These are phyloP conservation scores for Linepithema humile DNA, from an alignment of 1,140 invertebrate species.

Conservation along the genomic window DNA sequence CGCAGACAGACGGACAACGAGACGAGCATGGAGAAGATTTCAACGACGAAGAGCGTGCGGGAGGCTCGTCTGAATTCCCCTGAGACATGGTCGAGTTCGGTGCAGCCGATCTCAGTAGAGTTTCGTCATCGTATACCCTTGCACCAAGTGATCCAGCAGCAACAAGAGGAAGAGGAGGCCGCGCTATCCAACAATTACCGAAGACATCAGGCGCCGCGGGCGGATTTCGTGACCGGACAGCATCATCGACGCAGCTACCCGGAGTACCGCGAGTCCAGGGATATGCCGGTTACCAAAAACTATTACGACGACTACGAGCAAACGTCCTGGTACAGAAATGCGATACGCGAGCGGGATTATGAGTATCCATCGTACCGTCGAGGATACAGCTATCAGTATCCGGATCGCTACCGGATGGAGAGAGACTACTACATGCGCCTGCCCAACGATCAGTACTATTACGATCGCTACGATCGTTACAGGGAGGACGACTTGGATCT, in stretches of 20 bases:
- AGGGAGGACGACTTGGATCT: slow-evolving; percentile 75
- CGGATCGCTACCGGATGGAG: slow-evolving; percentile 76
- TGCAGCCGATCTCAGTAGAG: slow-evolving; percentile 77
- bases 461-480: slow-evolving; percentile 75
- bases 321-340: slow-evolving; percentile 71
- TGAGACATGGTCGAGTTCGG: slow-evolving; percentile 76
- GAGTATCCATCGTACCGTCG: slow-evolving; percentile 71
- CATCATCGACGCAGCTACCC: slow-evolving; percentile 65
- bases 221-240: slow-evolving; percentile 80
- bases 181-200: slow-evolving; percentile 40
- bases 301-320: slow-evolving; percentile 78
- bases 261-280: slow-evolving; percentile 75
- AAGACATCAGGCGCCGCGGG: slow-evolving; percentile 70
- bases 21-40: slow-evolving; percentile 77
- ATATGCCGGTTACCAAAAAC: slow-evolving; percentile 64
- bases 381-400: slow-evolving; percentile 68
- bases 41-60: slow-evolving; percentile 71
- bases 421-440: slow-evolving; percentile 71
- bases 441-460: slow-evolving; percentile 64
- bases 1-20: slow-evolving; percentile 74
- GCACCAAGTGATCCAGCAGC: slow-evolving; percentile 65
- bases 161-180: slow-evolving; percentile 36
- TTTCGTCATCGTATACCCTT: slow-evolving; percentile 73
- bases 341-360: slow-evolving; percentile 71
- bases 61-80: slow-evolving; percentile 71